Evolutionary conservation across 2,797 vertebrate species (phyloP).

Genomic region (Sebastes cheni): DNA sequence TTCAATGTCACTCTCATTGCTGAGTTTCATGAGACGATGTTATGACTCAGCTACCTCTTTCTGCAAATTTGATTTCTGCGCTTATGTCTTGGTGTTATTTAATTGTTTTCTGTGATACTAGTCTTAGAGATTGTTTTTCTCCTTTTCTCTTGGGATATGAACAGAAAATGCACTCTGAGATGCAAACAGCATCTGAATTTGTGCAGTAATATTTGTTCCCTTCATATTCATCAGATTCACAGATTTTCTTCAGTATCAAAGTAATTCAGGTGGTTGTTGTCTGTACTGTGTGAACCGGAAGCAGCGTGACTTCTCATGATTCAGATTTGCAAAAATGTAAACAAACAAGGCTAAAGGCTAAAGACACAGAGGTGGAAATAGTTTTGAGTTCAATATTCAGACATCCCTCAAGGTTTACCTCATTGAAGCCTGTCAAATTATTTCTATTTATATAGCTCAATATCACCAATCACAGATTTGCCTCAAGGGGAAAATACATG

Average conservation of each 20-base stretch:
- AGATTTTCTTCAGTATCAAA: background rate
- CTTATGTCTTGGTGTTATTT: background rate
- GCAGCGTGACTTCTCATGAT: background rate
- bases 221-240: background rate
- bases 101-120: background rate
- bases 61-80: background rate
- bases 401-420: background rate
- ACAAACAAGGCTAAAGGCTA: background rate
- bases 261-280: background rate
- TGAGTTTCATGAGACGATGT: background rate
- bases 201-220: background rate
- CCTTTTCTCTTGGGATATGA: background rate
- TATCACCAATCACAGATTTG: background rate
- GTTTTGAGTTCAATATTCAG: background rate
- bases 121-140: background rate
- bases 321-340: background rate
- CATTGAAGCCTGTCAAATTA: background rate
- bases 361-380: background rate
- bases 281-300: background rate
- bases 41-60: conserved; percentile 24
- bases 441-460: background rate
- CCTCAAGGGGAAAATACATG: background rate
- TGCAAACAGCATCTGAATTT: background rate
- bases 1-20: background rate
- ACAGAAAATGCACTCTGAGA: background rate